These are phyloP conservation scores for Misgurnus anguillicaudatus DNA, from an alignment of 2,113 vertebrate genomes.

Conservation along the genomic window DNA sequence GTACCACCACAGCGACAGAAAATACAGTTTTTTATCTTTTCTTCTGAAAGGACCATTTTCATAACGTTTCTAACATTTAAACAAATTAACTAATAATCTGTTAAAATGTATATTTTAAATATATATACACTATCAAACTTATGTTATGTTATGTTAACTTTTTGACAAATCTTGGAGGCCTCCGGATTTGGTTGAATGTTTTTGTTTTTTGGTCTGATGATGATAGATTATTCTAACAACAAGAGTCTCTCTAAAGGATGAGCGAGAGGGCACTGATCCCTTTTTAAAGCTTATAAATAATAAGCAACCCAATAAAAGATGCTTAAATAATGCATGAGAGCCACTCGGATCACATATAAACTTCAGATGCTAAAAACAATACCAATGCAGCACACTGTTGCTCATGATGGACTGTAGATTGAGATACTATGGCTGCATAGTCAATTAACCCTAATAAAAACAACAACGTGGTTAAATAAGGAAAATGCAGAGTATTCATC, in stretches of 20 bases:
- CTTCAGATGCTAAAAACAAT: conserved; percentile 29
- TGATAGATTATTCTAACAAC: conserved; percentile 24
- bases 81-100: too few relatives aligned
- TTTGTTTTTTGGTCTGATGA: neutral
- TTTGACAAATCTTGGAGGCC: too few relatives aligned
- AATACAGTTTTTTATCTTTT: too few relatives aligned
- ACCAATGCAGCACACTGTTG: neutral
- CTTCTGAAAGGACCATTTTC: too few relatives aligned
- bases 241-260: conserved; percentile 29
- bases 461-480: neutral
- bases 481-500: too few relatives aligned
- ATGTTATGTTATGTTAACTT: too few relatives aligned
- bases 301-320: conserved; percentile 55
- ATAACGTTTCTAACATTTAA: too few relatives aligned
- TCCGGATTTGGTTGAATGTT: too few relatives aligned
- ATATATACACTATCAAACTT: too few relatives aligned
- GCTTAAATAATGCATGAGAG: conserved; percentile 53
- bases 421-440: neutral
- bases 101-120: neutral
- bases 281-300: conserved; percentile 57
- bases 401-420: neutral
- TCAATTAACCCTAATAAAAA: neutral
- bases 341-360: conserved; percentile 45
- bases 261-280: conserved; percentile 26
- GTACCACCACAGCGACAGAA: too few relatives aligned